Percentiles rank a stretch among this genome's conserved stretches.
These are phyloP conservation scores for Dichetophora obliterata DNA, from an alignment of 2,888 invertebrate genomes.

Conservation along the genomic window DNA sequence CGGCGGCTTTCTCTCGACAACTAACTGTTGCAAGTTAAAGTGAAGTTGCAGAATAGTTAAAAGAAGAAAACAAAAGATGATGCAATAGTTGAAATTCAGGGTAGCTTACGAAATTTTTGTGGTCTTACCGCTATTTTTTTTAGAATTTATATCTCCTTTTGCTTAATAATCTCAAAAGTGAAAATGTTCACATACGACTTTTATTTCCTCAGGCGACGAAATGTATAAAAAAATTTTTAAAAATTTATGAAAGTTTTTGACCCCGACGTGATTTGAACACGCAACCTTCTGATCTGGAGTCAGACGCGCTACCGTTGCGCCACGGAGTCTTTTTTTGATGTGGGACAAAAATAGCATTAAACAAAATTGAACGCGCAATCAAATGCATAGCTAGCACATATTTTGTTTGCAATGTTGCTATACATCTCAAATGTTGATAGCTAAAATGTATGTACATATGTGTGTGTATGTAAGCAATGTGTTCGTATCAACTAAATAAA, in stretches of 20 bases:
- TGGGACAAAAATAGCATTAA: neutral
- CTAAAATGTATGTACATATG: too few species aligned
- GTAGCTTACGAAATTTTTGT: too few species aligned
- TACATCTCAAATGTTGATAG: neutral
- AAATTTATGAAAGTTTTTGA: slow-evolving; percentile 46
- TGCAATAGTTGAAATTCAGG: too few species aligned
- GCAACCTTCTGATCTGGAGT: slow-evolving; percentile 68
- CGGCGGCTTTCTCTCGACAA: too few species aligned
- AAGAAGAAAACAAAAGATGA: too few species aligned
- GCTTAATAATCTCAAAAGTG: too few species aligned
- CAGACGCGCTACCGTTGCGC: slow-evolving; percentile 68
- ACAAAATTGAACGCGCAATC: neutral
- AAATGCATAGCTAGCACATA: neutral
- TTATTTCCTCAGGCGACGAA: neutral
- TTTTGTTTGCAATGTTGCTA: neutral
- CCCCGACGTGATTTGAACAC: slow-evolving; percentile 67
- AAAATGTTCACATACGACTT: too few species aligned
- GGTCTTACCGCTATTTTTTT: too few species aligned
- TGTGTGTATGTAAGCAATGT: neutral
- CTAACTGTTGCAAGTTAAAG: too few species aligned
- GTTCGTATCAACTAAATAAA: neutral
- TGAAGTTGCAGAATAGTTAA: too few species aligned
- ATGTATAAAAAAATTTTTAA: neutral
- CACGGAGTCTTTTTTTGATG: slow-evolving; percentile 57
- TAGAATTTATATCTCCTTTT: too few species aligned